Conservation (phyloP, 2,888 invertebrate genomes). For the Apotomis betuletana region DNA sequence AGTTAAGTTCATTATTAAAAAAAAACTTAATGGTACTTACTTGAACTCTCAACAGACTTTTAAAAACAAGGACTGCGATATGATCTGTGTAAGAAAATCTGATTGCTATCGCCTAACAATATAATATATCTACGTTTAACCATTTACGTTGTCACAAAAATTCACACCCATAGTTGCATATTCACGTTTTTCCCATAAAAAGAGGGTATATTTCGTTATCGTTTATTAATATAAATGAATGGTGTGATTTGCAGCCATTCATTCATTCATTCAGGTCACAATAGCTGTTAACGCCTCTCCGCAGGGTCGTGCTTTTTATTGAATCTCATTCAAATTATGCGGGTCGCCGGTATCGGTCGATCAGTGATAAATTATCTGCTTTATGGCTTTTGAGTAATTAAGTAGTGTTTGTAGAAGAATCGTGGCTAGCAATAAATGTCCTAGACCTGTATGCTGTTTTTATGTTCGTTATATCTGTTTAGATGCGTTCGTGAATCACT, state of each 20-base stretch:
- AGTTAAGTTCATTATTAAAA: no score
- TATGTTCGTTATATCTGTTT: no score
- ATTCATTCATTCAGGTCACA: conserved; percentile 52
- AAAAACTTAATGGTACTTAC: no score
- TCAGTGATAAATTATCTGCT: conserved; percentile 36
- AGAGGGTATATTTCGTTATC: conserved; percentile 40
- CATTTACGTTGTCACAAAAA: background rate
- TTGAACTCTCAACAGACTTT: no score
- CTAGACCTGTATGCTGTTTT: background rate
- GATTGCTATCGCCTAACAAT: no score
- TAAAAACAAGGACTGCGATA: no score
- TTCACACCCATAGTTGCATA: background rate
- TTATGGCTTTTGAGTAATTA: conserved; percentile 30
- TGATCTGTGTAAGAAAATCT: no score
- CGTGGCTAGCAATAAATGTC: conserved; percentile 1
- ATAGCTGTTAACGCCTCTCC: conserved; percentile 57
- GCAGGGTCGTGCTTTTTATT: conserved; percentile 75
- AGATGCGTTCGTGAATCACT: no score
- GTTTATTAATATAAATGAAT: conserved; percentile 53
- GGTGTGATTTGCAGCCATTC: conserved; percentile 66
- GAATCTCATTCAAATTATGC: conserved; percentile 69
- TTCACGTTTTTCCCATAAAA: conserved; percentile 29
- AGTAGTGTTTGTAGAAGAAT: conserved; percentile 22
- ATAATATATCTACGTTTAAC: background rate
- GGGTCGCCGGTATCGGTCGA: conserved; percentile 53